Evolutionary conservation across 2,888 invertebrate species (phyloP), one percentile per base, ranked within the genome.

Genomic region (Scaptomyza flava): DNA sequence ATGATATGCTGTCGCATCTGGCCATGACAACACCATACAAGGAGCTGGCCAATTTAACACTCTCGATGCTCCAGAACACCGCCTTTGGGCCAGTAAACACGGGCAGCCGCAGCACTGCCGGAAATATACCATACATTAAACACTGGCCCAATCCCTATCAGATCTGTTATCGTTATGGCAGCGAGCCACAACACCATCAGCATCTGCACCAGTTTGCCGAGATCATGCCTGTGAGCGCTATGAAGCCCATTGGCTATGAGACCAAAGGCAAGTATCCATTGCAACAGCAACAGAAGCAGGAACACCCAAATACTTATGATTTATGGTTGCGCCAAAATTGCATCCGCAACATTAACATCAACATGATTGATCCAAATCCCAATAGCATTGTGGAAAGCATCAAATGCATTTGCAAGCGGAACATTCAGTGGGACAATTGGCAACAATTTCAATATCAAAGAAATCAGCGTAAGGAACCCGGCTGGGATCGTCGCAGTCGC

Each of bases 161-260:
- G 47, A 33, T 70, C 0, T 64, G 23, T 20, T 41, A 30, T 11
- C 9, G 47, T 6, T 38, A 43, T 9, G 45, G 14, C 12, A 30
- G 14, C 2, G 38, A 66, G 20, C 1, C 20, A 1, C 30, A 14
- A 8, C 5, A 9, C 12, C 8, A 23, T 4, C 17, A 17, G 14
- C 1, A 23, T 23, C 23, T 23, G 23, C 23, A 23, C 4, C 23
- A 23, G 23, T 4, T 23, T 23, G 14, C 17, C 11, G 58, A 60
- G 6, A 45, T 41, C 9, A 9, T 34, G 8, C 50, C 61, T 0
- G 38, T 50, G 12, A 17, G 27, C 42, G 14, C 7, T 9, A 5
- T 77, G 12, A 72, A 63, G n/a, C 77, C 77, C 8, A 72, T 77
- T 43, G 81, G 77, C 17, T 72, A 62, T 57, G 77, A 77, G 56